Evolutionary conservation across 2,113 vertebrate genomes (phyloP), one percentile per base, ranked within the genome.

Genomic region (Nestor notabilis): DNA sequence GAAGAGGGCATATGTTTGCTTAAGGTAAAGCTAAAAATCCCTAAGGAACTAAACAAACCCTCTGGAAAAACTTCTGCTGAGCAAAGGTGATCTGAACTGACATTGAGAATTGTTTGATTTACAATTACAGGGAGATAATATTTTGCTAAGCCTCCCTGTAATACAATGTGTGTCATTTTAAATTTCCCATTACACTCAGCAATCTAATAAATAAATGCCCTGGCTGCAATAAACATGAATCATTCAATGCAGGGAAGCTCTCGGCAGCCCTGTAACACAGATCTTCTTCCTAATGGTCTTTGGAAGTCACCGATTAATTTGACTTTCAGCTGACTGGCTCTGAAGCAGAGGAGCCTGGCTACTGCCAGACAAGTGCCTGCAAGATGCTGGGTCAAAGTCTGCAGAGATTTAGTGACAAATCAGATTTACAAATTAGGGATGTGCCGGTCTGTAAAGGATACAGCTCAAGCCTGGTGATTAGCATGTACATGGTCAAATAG

Each of bases 81-180:
- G 95, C 81, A 93, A 89, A 96, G 96, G 97, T 97, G 97, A 97
- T 96, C 91, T 0, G 7, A 89, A 56, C 96, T 95, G 97, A 95
- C 97, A 97, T 89, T 96, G 97, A 97, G 96, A 97, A 97, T 97
- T 92, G 95, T 95, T 96, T 97, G 96, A 97, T 97, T 97, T 97
- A 97, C 96, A 97, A 66, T 94, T 96, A 95, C 95, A 89, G 83
- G 91, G 91, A 95, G 97, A 97, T 97, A 97, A 97, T 95, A 96
- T 97, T 97, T 97, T 97, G 95, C 96, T 97, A 96, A 97, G 93
- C 87, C 91, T 97, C 81, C 81, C 91, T 94, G 91, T 95, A 97
- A 96, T 94, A 97, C 95, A 97, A 97, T 95, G 97, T 85, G 94
- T 95, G 96, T 83, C 97, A 83, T 97, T 97, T 97, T 76, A 95